A percentile compares a stretch with the other conserved stretches of the same genome.
phyloP scores from a whole-genome alignment of 92 coral and sea anemone genomes.

The Heteractis magnifica region DNA sequence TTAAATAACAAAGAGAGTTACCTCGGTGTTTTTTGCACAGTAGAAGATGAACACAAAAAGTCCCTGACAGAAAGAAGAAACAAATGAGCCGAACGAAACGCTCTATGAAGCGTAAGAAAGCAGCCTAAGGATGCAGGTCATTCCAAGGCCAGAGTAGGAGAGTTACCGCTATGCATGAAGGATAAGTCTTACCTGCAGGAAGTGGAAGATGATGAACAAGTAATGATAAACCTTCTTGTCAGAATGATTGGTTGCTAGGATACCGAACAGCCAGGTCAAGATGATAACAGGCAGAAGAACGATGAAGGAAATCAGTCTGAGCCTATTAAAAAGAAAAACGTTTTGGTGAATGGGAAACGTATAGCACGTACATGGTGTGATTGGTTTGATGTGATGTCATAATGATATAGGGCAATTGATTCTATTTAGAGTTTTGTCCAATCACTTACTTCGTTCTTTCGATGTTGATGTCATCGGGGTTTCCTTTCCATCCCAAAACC shows the following conservation, averaged over 20 bases:
- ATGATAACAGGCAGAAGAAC: slow-evolving; percentile 61
- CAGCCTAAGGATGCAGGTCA: neutral
- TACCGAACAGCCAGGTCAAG: slow-evolving; percentile 82
- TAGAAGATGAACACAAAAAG: slow-evolving; percentile 58
- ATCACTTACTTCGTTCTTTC: slow-evolving; percentile 67
- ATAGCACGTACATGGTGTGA: no score
- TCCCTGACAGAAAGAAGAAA: slow-evolving; percentile 38
- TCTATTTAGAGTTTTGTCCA: neutral
- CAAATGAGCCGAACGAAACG: no score
- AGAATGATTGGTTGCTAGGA: slow-evolving; percentile 73
- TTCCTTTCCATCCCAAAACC: slow-evolving; percentile 68
- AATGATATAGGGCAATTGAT: no score
- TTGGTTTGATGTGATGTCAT: no score
- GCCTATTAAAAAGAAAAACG: slow-evolving; percentile 26
- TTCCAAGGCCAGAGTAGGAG: neutral
- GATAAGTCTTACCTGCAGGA: slow-evolving; percentile 60
- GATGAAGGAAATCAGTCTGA: slow-evolving; percentile 54
- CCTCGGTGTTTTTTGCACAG: slow-evolving; percentile 65
- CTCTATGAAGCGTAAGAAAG: no score
- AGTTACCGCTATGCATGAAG: neutral
- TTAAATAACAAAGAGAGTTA: neutral
- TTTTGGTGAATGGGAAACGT: neutral
- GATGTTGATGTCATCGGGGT: slow-evolving; percentile 68
- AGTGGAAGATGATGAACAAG: slow-evolving; percentile 74
- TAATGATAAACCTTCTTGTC: slow-evolving; percentile 64